Base-by-base conservation (phyloP, 2,888 invertebrate species). In the Punctoribates punctum region DNA sequence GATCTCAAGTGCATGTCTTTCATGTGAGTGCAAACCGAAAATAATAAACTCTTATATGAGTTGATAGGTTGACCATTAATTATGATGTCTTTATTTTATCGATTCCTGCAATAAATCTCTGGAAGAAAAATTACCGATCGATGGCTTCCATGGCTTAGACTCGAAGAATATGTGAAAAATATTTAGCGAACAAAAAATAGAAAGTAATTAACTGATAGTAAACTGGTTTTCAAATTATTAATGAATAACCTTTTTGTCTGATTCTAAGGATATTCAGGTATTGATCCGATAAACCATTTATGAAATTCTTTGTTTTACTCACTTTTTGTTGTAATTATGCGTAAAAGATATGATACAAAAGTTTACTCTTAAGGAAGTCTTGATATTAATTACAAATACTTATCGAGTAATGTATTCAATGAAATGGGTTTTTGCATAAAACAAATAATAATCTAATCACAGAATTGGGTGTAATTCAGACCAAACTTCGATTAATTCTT, bases 41-140 rank as follows among this genome's bases (percentile, higher is more conserved):
- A 42, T 42, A 57, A 57, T 57, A 23, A 57, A 57, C 57, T 57
- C 23, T 51, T 23, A 57, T 57, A 23, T 57, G 57, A 57, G 23
- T n/a, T 23, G 23, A 20, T 8, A 57, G 42, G 1, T 42, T 57
- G 57, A 23, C 57, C 57, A 57, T 57, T 57, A 57, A 57, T 57
- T 57, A 57, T 51, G 20, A 57, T 57, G 20, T 57, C 57, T 23
- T 51, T 51, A 51, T 51, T 51, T 51, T 23, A 57, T 57, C 57
- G 57, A 57, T 57, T 42, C 42, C 11, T 9, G 42, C 42, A 42
- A 54, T 20, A 54, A 54, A 54, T 20, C 54, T 8, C 8, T 20
- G 23, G 23, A n/a, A 54, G 23, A 54, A 8, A 54, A 54, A 4
- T 8, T 20, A 54, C n/a, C 23, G 20, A 54, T n/a, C 20, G 54